Conservation (phyloP, 2,888 invertebrate genomes). For the Coremacera marginata region DNA sequence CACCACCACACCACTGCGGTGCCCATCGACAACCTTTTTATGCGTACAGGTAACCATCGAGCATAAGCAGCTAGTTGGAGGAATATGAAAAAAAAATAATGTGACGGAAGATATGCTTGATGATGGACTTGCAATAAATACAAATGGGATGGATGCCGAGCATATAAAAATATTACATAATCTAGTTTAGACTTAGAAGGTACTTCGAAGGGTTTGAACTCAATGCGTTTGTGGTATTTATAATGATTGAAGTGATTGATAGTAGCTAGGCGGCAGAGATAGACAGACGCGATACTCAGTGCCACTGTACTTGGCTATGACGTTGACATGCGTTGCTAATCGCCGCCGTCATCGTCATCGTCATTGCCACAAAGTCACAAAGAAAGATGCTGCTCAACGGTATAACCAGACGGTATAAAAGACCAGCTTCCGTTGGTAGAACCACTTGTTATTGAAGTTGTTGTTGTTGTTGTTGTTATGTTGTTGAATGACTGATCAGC, state of each 20-base stretch:
- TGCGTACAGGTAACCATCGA: background rate
- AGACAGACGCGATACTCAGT: too few relatives aligned
- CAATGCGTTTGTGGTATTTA: background rate
- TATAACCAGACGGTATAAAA: slow-evolving; percentile 5
- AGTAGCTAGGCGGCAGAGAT: background rate
- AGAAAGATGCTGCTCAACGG: slow-evolving; percentile 8
- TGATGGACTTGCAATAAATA: background rate
- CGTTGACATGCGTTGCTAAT: slow-evolving; percentile 66
- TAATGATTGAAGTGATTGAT: background rate
- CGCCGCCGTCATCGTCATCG: slow-evolving; percentile 54
- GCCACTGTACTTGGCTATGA: background rate
- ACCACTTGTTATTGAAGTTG: slow-evolving; percentile 31
- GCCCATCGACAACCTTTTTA: background rate
- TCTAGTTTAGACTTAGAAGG: background rate
- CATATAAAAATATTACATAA: slow-evolving; percentile 17
- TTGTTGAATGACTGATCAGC: slow-evolving; percentile 53
- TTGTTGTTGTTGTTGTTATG: slow-evolving; percentile 35
- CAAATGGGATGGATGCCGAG: background rate
- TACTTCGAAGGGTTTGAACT: background rate
- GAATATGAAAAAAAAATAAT: background rate
- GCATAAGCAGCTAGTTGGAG: background rate
- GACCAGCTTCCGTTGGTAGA: slow-evolving; percentile 4
- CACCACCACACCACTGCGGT: background rate
- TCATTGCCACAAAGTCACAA: background rate
- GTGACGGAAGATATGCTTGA: background rate